Percentiles rank a stretch among this genome's conserved stretches.
Evolutionary conservation across 2,797 vertebrate genomes (phyloP).

Genomic region (Sebastes elongatus): DNA sequence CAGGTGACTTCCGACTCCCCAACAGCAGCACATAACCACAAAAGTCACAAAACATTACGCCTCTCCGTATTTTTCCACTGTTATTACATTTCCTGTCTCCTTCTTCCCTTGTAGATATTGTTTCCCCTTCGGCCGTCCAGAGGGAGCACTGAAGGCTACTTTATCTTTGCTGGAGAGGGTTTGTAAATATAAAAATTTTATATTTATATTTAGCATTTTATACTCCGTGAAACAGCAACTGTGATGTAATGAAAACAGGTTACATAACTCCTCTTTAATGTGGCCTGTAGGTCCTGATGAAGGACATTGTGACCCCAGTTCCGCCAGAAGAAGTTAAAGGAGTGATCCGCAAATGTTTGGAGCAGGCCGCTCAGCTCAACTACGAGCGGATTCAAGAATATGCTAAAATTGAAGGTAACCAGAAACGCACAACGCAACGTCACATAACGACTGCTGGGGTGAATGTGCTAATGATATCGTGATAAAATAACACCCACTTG

Average conservation of each 20-base stretch:
- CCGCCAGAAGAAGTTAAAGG: conserved; percentile 98
- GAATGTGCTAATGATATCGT: background rate
- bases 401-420: conserved; percentile 98
- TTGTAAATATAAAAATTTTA: conserved; percentile 70
- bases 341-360: conserved; percentile 99
- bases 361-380: conserved; percentile 98
- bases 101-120: conserved; percentile 88
- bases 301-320: conserved; percentile 98
- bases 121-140: conserved; percentile 98
- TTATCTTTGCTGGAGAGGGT: conserved; percentile 98
- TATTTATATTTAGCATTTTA: too few relatives aligned
- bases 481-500: background rate
- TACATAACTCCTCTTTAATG: conserved; percentile 2
- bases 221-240: background rate
- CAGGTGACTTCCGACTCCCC: conserved; percentile 82
- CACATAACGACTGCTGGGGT: background rate
- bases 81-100: conserved; percentile 11
- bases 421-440: background rate
- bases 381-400: conserved; percentile 97
- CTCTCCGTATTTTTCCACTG: background rate
- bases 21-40: background rate
- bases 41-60: background rate
- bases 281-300: conserved; percentile 90
- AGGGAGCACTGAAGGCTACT: conserved; percentile 98
- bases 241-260: conserved; percentile 3